Percentiles rank a stretch among this genome's conserved stretches.
Conservation (phyloP, 2,797 vertebrate species). For the Microctenopoma stevenorrisi region DNA sequence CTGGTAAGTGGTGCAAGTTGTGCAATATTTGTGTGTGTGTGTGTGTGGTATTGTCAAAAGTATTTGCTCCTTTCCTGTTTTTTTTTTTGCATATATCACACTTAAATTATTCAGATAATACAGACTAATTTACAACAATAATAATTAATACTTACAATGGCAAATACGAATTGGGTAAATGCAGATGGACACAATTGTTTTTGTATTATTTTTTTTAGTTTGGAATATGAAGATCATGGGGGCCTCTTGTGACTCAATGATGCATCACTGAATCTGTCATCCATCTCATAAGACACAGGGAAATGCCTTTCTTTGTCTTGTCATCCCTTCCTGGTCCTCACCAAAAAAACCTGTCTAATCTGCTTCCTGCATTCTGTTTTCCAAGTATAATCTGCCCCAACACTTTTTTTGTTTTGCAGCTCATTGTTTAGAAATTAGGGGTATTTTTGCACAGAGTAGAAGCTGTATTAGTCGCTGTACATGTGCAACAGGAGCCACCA, state of each 20-base stretch:
- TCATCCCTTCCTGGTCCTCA: slow-evolving; percentile 19
- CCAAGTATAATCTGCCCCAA: slow-evolving; percentile 1
- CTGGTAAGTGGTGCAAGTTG: no score
- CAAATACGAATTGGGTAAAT: no score
- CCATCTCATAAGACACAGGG: slow-evolving; percentile 16
- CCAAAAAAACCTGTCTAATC: neutral
- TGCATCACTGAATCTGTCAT: slow-evolving; percentile 4
- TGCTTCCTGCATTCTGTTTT: slow-evolving; percentile 3
- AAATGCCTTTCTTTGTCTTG: slow-evolving; percentile 20
- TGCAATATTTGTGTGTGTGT: no score
- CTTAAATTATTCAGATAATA: no score
- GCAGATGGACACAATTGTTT: no score
- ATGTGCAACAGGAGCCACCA: slow-evolving; percentile 42
- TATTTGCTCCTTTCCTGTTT: no score
- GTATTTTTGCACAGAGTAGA: slow-evolving; percentile 21
- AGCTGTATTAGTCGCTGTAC: slow-evolving; percentile 18
- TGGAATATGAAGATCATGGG: neutral
- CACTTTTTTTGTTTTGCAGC: slow-evolving; percentile 16
- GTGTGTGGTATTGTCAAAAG: no score
- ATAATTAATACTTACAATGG: no score
- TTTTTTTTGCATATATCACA: no score
- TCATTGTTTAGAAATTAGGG: slow-evolving; percentile 15
- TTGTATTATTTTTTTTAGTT: no score
- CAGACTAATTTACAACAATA: no score
- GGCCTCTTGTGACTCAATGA: slow-evolving; percentile 12